These are phyloP conservation scores for Incurvaria masculella DNA, from an alignment of 2,888 invertebrate genomes.

Conservation along the genomic window DNA sequence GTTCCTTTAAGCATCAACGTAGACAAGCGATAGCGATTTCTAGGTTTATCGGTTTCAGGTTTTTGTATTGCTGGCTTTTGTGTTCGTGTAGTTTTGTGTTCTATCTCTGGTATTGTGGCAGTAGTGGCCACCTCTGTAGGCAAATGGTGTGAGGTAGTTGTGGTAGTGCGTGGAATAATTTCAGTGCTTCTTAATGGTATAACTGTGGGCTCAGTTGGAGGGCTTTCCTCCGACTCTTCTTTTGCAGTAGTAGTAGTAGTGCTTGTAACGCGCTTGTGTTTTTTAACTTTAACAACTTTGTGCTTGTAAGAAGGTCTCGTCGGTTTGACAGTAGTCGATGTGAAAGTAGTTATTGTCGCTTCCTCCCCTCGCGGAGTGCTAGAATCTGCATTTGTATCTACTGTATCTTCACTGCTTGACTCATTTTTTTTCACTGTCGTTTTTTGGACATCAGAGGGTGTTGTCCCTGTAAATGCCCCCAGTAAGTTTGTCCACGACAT, in stretches of 20 bases:
- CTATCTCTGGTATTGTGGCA: constrained; percentile 7
- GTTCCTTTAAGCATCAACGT: constrained; percentile 43
- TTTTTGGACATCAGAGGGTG: constrained; percentile 35
- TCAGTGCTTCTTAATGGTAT: constrained; percentile 15
- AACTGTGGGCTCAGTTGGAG: constrained; percentile 25
- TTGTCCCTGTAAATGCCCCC: constrained; percentile 39
- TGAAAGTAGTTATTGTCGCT: constrained; percentile 16
- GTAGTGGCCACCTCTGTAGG: constrained; percentile 19
- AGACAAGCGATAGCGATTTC: constrained; percentile 42
- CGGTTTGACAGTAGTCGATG: constrained; percentile 28
- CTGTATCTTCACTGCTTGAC: constrained; percentile 21
- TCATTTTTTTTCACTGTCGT: constrained; percentile 20
- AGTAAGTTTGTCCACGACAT: constrained; percentile 39
- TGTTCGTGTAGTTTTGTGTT: neutral
- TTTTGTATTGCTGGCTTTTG: constrained; percentile 20
- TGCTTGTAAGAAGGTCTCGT: constrained; percentile 36
- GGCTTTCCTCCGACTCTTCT: constrained; percentile 22
- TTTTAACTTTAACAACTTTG: constrained; percentile 29
- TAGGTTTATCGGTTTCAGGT: constrained; percentile 21
- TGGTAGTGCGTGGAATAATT: constrained; percentile 20
- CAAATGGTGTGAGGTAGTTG: constrained; percentile 1
- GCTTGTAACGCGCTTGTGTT: constrained; percentile 35
- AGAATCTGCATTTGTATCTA: constrained; percentile 17
- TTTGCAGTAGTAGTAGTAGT: constrained; percentile 21
- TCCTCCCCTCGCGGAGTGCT: neutral